phyloP scores from a whole-genome alignment of 2,113 vertebrate genomes.

The Nothobranchius kuhntae region DNA sequence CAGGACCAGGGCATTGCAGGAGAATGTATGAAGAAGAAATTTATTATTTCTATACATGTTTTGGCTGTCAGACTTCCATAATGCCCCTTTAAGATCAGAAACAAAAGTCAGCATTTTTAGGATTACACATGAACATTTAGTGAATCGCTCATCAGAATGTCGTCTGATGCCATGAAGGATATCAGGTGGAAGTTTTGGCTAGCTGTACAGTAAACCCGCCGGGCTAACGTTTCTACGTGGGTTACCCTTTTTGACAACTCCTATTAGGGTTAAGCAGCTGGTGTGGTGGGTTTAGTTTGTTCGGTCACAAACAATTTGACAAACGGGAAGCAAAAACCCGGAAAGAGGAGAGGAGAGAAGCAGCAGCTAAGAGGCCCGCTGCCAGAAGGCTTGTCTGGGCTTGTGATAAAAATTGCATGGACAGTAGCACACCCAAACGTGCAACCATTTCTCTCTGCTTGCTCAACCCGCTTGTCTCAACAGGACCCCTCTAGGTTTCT shows the following conservation, averaged over 20 bases:
- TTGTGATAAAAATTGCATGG: conserved; percentile 62
- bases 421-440: conserved; percentile 69
- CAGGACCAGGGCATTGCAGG: no score
- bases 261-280: conserved; percentile 39
- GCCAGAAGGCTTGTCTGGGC: conserved; percentile 72
- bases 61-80: no score
- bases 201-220: not conserved
- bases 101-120: no score
- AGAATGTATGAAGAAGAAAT: no score
- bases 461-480: conserved; percentile 66
- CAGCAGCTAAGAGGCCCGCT: conserved; percentile 36
- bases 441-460: conserved; percentile 55
- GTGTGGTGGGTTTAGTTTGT: conserved; percentile 18
- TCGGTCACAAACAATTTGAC: conserved; percentile 48
- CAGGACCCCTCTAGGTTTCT: conserved; percentile 50
- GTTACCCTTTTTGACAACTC: conserved; percentile 46
- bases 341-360: conserved; percentile 34
- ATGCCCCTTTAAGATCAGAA: no score
- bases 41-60: no score
- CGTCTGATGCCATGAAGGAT: not conserved
- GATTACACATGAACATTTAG: not conserved
- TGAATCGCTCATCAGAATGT: no score
- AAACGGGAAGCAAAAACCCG: conserved; percentile 45
- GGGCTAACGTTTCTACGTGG: conserved; percentile 31
- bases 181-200: conserved; percentile 8